These are phyloP conservation scores for Acrobasis consociella DNA, from an alignment of 2,888 invertebrate species.

Conservation along the genomic window DNA sequence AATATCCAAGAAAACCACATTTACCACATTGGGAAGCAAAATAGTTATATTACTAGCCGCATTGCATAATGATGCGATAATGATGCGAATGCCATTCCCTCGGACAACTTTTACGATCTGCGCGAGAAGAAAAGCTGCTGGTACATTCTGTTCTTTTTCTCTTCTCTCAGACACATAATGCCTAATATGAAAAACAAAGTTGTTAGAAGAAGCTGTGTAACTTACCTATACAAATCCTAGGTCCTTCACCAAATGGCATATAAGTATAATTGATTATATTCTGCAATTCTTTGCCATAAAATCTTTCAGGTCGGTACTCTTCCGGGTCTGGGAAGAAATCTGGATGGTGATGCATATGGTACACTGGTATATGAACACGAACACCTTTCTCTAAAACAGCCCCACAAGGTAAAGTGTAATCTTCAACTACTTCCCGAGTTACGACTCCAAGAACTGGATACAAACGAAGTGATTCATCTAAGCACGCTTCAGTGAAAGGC, in stretches of 20 bases:
- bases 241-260: slow-evolving; percentile 57
- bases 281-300: slow-evolving; percentile 42
- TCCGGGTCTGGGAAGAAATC: slow-evolving; percentile 52
- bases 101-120: too few relatives aligned
- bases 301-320: slow-evolving; percentile 51
- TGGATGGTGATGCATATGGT: slow-evolving; percentile 48
- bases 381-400: slow-evolving; percentile 46
- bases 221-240: slow-evolving; percentile 57
- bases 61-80: too few relatives aligned
- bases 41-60: too few relatives aligned
- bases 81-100: too few relatives aligned
- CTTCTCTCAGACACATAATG: too few relatives aligned
- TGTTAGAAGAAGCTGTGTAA: not conserved
- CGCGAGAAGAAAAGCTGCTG: too few relatives aligned
- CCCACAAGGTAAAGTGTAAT: slow-evolving; percentile 52
- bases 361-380: slow-evolving; percentile 52
- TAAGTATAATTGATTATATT: slow-evolving; percentile 47
- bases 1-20: too few relatives aligned
- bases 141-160: too few relatives aligned
- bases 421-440: slow-evolving; percentile 46
- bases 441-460: slow-evolving; percentile 40
- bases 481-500: slow-evolving; percentile 42
- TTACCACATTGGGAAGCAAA: too few relatives aligned
- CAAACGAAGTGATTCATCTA: slow-evolving; percentile 41
- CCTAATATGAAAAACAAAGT: too few relatives aligned